These are phyloP conservation scores for Melipona beecheii DNA, from an alignment of 2,888 invertebrate genomes.

Conservation along the genomic window DNA sequence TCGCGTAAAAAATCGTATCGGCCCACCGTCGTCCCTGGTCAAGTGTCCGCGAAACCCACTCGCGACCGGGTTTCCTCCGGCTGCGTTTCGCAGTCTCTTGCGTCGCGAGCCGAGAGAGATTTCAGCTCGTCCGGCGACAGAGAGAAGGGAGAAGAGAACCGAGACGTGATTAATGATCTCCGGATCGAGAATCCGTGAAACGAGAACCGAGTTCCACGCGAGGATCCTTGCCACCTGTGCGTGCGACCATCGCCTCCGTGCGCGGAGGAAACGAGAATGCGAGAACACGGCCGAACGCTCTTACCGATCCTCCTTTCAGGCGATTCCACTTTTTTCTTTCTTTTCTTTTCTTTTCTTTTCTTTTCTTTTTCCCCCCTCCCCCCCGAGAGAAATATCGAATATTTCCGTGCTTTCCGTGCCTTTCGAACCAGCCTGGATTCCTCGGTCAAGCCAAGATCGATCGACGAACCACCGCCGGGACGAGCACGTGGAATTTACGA, in stretches of 20 bases:
- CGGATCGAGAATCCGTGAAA: conserved; percentile 38
- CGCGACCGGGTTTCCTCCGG: conserved; percentile 66
- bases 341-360: too few relatives aligned
- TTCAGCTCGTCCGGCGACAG: conserved; percentile 21
- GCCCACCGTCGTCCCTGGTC: conserved; percentile 77
- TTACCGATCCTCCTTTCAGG: conserved; percentile 19
- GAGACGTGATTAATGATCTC: conserved; percentile 34
- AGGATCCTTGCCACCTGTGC: conserved; percentile 27
- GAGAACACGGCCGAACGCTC: conserved; percentile 2
- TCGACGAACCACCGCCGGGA: too few relatives aligned
- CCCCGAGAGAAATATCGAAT: too few relatives aligned
- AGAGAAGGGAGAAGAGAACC: background rate
- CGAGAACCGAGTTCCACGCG: conserved; percentile 34
- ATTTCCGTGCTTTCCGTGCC: too few relatives aligned
- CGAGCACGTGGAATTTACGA: conserved; percentile 18
- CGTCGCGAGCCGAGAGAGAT: conserved; percentile 41
- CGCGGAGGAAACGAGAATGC: background rate
- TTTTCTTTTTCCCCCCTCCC: too few relatives aligned
- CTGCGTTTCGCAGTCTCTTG: conserved; percentile 50
- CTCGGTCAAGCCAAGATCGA: too few relatives aligned
- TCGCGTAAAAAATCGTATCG: conserved; percentile 73
- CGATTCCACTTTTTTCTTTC: background rate
- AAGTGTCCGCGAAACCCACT: conserved; percentile 71
- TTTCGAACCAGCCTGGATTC: too few relatives aligned
- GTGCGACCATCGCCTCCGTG: conserved; percentile 3